phyloP scores from a whole-genome alignment of 2,113 vertebrate genomes.

The Centropristis striata region DNA sequence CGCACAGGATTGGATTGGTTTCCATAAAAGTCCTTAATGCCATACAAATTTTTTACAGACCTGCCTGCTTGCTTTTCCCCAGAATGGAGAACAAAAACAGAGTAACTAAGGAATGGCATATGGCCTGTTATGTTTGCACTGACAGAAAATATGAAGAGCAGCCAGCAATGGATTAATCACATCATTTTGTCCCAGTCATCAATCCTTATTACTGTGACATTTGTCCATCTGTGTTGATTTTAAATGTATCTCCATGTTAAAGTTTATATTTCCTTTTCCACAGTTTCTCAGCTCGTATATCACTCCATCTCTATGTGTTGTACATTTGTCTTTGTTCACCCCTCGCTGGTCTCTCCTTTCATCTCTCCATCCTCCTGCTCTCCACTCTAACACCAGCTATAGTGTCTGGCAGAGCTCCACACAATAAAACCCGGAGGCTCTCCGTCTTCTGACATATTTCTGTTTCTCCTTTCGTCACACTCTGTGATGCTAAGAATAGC shows the following conservation, averaged over 20 bases:
- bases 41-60: constrained; percentile 57
- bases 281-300: constrained; percentile 12
- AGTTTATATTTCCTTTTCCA: neutral
- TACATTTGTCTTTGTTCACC: constrained; percentile 46
- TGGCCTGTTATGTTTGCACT: constrained; percentile 10
- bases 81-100: constrained; percentile 14
- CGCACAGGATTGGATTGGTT: constrained; percentile 43
- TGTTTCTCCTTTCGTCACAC: constrained; percentile 51
- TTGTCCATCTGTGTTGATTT: neutral
- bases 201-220: neutral
- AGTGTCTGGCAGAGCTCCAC: constrained; percentile 54
- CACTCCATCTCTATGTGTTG: constrained; percentile 24
- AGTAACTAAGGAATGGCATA: constrained; percentile 7
- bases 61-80: neutral
- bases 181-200: constrained; percentile 2
- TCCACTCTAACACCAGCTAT: constrained; percentile 26
- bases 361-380: constrained; percentile 32
- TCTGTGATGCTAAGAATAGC: constrained; percentile 48
- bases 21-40: constrained; percentile 46
- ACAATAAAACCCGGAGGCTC: constrained; percentile 48
- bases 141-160: constrained; percentile 8
- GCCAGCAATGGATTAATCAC: neutral
- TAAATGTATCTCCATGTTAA: neutral
- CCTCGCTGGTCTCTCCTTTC: constrained; percentile 25
- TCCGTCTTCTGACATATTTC: constrained; percentile 58